Evolutionary conservation across 2,888 invertebrate genomes (phyloP).

Genomic region (Herminia tarsipennalis): DNA sequence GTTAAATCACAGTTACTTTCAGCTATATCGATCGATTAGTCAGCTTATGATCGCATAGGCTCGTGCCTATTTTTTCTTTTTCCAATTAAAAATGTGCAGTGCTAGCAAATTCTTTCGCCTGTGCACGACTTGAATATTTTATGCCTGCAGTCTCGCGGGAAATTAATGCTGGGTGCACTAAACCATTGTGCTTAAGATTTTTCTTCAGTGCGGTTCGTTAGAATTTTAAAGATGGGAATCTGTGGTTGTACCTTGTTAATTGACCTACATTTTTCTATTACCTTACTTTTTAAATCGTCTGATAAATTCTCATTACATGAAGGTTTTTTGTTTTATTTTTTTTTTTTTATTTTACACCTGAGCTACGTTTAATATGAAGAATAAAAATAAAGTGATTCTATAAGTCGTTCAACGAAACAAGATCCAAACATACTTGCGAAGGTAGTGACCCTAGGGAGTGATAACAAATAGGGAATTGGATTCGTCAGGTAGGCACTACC

Average conservation of each 20-base stretch:
- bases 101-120: constrained; percentile 56
- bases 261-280: constrained; percentile 19
- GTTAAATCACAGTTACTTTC: no score
- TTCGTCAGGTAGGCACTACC: constrained; percentile 49
- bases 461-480: constrained; percentile 53
- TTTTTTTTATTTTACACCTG: constrained; percentile 4
- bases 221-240: constrained; percentile 48
- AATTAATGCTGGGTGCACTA: constrained; percentile 68
- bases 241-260: constrained; percentile 12
- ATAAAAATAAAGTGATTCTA: constrained; percentile 14
- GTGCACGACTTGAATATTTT: constrained; percentile 70
- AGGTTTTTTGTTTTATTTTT: no score
- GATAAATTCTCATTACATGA: background rate
- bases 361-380: constrained; percentile 8
- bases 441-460: constrained; percentile 43
- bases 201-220: constrained; percentile 52
- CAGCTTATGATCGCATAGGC: constrained; percentile 34
- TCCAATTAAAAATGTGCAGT: constrained; percentile 68
- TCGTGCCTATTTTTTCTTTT: constrained; percentile 46
- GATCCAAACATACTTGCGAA: constrained; percentile 45
- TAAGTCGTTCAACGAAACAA: constrained; percentile 26
- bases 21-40: constrained; percentile 41
- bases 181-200: constrained; percentile 64
- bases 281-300: background rate
- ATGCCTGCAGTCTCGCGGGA: constrained; percentile 65